These are phyloP conservation scores for Brienomyrus longianalis DNA, from an alignment of 2,113 vertebrate genomes.

Conservation along the genomic window DNA sequence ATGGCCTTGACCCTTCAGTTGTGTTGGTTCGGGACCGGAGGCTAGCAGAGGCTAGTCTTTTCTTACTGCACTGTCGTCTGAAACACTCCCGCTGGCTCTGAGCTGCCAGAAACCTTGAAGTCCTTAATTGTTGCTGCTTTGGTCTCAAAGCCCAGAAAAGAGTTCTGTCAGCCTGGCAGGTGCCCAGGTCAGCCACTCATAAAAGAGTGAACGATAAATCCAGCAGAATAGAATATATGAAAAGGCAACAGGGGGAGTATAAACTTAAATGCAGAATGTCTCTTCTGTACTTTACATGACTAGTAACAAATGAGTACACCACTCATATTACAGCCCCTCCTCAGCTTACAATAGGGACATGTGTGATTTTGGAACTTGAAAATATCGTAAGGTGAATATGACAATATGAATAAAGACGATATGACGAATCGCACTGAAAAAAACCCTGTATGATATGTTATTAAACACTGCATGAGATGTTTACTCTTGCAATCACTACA, in stretches of 20 bases:
- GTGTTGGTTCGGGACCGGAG: neutral
- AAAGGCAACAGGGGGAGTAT: neutral
- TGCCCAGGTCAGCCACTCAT: neutral
- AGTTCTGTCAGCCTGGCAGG: neutral
- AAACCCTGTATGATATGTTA: neutral
- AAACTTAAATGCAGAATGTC: neutral
- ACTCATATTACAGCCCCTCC: neutral
- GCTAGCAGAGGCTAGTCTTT: neutral
- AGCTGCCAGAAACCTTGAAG: neutral
- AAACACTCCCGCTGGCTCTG: neutral
- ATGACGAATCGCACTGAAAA: neutral
- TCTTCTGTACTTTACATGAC: neutral
- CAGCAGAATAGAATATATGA: neutral
- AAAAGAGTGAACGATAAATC: neutral
- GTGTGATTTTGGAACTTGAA: neutral
- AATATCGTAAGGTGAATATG: neutral
- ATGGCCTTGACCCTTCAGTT: neutral
- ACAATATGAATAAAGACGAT: neutral
- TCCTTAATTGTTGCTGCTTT: neutral
- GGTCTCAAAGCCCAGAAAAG: neutral
- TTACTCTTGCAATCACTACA: neutral
- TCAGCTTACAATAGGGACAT: neutral
- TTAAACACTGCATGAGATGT: neutral
- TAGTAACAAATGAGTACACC: neutral
- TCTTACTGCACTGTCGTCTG: neutral